Conservation (phyloP, 2,888 invertebrate genomes). For the Hirtodrosophila trivittata region DNA sequence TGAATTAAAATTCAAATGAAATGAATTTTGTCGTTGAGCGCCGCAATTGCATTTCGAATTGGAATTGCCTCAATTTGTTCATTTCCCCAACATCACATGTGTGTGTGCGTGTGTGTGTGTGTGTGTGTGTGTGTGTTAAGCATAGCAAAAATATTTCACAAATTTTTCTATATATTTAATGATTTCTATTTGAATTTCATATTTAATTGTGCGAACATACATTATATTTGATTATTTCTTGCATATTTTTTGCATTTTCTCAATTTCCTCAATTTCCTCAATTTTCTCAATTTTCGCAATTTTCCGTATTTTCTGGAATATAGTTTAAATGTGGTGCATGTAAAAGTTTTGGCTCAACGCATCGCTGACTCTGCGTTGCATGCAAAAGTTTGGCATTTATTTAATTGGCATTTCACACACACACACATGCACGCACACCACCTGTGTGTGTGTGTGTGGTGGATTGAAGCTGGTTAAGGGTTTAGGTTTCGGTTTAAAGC, state of each 20-base stretch:
- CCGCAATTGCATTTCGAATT: slow-evolving; percentile 9
- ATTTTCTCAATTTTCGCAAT: slow-evolving; percentile 4
- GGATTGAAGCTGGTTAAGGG: not conserved
- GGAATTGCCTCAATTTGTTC: slow-evolving; percentile 12
- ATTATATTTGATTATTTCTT: not conserved
- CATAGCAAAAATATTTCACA: slow-evolving; percentile 16
- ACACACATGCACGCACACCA: slow-evolving; percentile 36
- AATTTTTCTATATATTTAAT: slow-evolving; percentile 24
- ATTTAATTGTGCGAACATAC: slow-evolving; percentile 5
- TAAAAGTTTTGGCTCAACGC: slow-evolving; percentile 60
- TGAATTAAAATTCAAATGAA: slow-evolving; percentile 11
- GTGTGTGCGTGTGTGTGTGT: too few species aligned
- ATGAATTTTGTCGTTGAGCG: slow-evolving; percentile 2
- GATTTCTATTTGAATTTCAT: slow-evolving; percentile 16
- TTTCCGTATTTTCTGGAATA: too few species aligned
- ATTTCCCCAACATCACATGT: not conserved
- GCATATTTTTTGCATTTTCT: slow-evolving; percentile 3
- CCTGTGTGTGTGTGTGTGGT: slow-evolving; percentile 24
- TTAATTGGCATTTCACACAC: slow-evolving; percentile 52
- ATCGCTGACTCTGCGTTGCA: slow-evolving; percentile 52
- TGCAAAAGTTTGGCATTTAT: slow-evolving; percentile 72
- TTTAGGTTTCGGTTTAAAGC: not conserved
- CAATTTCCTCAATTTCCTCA: not conserved
- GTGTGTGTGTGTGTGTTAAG: not conserved
- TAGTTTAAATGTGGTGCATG: slow-evolving; percentile 32